Evolutionary conservation across 2,888 invertebrate genomes (phyloP).

Genomic region (Apamea monoglypha): DNA sequence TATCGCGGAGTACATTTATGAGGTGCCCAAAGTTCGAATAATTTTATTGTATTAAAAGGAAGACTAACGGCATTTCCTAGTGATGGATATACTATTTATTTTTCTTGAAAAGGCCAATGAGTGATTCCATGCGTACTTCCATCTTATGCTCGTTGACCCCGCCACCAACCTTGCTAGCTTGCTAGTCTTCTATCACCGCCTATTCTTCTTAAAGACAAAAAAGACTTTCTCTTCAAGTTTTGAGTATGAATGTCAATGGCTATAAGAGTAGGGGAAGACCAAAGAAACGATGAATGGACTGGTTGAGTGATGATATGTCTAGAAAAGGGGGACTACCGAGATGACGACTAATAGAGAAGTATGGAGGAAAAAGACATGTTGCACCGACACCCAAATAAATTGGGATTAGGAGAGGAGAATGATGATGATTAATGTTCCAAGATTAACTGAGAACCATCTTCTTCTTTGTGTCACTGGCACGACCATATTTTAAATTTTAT

Average conservation of each 20-base stretch:
- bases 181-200: not conserved
- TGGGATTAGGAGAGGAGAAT: not conserved
- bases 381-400: no score
- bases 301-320: not conserved
- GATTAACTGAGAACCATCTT: not conserved
- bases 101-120: not conserved
- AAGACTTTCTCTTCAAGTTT: not conserved
- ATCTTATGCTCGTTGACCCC: not conserved
- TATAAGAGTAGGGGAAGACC: not conserved
- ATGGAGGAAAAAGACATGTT: not conserved
- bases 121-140: not conserved
- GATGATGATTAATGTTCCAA: not conserved
- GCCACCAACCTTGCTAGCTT: not conserved
- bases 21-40: not conserved
- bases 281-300: not conserved
- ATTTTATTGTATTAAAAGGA: not conserved
- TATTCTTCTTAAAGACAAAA: not conserved
- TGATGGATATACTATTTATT: not conserved
- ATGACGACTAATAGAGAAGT: not conserved
- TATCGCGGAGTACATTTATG: not conserved
- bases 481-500: not conserved
- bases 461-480: no score
- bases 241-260: not conserved
- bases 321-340: not conserved
- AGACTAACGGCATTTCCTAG: not conserved